Percentiles rank a stretch among this genome's conserved stretches.
phyloP scores from a whole-genome alignment of 30 jellyfish, hydroid and myxozoan species.

The Sanderia malayensis region DNA sequence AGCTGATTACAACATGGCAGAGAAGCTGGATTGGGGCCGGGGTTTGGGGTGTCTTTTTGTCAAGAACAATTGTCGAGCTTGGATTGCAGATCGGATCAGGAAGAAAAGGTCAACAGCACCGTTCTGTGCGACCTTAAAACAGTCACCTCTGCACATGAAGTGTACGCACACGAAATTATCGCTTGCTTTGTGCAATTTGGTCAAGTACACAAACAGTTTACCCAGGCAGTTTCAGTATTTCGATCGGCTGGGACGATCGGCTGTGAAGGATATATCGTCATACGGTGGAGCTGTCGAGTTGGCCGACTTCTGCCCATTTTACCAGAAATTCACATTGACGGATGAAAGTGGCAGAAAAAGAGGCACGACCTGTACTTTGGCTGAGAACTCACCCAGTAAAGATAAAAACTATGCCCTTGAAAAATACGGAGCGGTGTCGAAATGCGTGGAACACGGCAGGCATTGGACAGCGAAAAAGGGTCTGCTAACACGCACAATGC shows the following conservation, averaged over 20 bases:
- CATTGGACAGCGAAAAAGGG: conserved; percentile 93
- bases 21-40: conserved; percentile 87
- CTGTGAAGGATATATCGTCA: conserved; percentile 79
- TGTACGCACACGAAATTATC: conserved; percentile 91
- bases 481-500: conserved; percentile 86
- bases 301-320: conserved; percentile 93
- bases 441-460: conserved; percentile 90
- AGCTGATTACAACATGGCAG: conserved; percentile 91
- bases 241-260: conserved; percentile 78
- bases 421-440: conserved; percentile 52
- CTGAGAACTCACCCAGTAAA: conserved; percentile 63
- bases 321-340: conserved; percentile 84
- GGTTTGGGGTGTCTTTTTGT: conserved; percentile 86
- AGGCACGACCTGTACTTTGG: conserved; percentile 89
- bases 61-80: conserved; percentile 89
- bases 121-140: conserved; percentile 90
- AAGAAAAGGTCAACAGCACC: conserved; percentile 80
- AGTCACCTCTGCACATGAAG: conserved; percentile 91
- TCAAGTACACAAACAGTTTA: conserved; percentile 64
- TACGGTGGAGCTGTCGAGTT: conserved; percentile 96
- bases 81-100: conserved; percentile 87
- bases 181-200: conserved; percentile 82
- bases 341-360: conserved; percentile 91
- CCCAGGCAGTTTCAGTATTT: conserved; percentile 82
- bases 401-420: conserved; percentile 83